Conservation (phyloP, 2,797 vertebrate genomes). For the Thaleichthys pacificus region DNA sequence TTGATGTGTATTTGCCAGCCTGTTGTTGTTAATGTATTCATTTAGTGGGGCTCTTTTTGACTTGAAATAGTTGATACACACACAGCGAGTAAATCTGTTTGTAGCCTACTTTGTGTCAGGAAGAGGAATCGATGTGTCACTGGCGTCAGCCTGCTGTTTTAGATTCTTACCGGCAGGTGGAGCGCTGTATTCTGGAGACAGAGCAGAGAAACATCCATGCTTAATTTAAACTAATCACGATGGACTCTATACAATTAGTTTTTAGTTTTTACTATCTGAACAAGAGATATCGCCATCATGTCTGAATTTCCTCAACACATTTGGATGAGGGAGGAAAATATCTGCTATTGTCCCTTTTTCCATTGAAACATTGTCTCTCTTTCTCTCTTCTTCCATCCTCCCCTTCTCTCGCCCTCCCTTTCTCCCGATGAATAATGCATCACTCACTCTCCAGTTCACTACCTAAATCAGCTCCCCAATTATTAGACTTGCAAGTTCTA, state of each 20-base stretch:
- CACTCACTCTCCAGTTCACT: constrained; percentile 31
- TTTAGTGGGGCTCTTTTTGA: not conserved
- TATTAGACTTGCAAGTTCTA: constrained; percentile 35
- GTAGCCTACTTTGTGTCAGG: not conserved
- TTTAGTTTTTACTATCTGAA: too few species aligned
- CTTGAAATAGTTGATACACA: not conserved
- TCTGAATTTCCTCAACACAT: not conserved
- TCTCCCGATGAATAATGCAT: constrained; percentile 53
- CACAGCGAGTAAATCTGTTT: not conserved
- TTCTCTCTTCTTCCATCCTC: constrained; percentile 5
- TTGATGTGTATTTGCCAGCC: not conserved
- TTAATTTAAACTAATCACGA: not conserved
- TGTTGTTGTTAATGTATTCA: too few species aligned
- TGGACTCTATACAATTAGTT: too few species aligned
- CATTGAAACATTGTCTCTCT: constrained; percentile 17
- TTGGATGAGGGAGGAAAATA: not conserved
- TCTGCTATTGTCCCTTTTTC: not conserved
- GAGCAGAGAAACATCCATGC: not conserved
- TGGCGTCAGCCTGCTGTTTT: constrained; percentile 32
- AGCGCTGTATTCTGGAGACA: constrained; percentile 31
- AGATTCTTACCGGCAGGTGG: constrained; percentile 69
- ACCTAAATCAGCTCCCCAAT: constrained; percentile 42
- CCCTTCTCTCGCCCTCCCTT: not conserved
- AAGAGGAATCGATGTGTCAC: not conserved
- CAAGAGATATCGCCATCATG: not conserved